Evolutionary conservation across 2,113 vertebrate genomes (phyloP).

Genomic region (Hippocampus barbouri): DNA sequence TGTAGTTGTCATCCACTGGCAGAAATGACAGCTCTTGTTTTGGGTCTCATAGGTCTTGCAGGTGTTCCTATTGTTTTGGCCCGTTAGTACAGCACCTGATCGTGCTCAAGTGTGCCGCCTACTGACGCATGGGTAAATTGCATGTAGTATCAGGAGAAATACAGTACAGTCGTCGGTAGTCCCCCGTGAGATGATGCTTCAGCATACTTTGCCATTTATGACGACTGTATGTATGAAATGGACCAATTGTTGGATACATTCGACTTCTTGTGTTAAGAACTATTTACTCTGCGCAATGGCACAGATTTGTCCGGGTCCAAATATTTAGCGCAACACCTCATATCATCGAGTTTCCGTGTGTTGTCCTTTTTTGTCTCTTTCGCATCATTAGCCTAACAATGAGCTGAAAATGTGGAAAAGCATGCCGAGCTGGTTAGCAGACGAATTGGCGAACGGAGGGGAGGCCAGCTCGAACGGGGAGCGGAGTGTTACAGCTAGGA

Average conservation of each 20-base stretch:
- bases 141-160: conserved; percentile 23
- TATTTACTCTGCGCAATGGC: conserved; percentile 20
- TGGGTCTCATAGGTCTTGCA: background rate
- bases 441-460: conserved; percentile 51
- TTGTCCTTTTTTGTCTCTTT: background rate
- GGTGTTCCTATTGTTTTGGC: conserved; percentile 11
- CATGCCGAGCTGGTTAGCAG: conserved; percentile 23
- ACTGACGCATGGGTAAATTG: conserved; percentile 36
- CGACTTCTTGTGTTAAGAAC: background rate
- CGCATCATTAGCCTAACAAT: background rate
- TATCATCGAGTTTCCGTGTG: background rate
- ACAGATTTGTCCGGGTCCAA: conserved; percentile 4
- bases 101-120: conserved; percentile 45
- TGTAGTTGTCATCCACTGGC: background rate
- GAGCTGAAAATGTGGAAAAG: conserved; percentile 23
- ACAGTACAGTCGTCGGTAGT: background rate
- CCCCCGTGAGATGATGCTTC: background rate
- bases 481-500: conserved; percentile 36
- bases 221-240: background rate
- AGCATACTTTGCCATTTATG: background rate
- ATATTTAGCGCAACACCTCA: background rate
- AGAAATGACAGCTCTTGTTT: background rate
- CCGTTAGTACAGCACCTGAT: background rate
- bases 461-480: conserved; percentile 65
- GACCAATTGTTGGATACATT: background rate